A percentile compares a stretch with the other conserved stretches of the same genome.
These are phyloP conservation scores for Mycalesis mineus DNA, from an alignment of 2,888 invertebrate species.

Conservation along the genomic window DNA sequence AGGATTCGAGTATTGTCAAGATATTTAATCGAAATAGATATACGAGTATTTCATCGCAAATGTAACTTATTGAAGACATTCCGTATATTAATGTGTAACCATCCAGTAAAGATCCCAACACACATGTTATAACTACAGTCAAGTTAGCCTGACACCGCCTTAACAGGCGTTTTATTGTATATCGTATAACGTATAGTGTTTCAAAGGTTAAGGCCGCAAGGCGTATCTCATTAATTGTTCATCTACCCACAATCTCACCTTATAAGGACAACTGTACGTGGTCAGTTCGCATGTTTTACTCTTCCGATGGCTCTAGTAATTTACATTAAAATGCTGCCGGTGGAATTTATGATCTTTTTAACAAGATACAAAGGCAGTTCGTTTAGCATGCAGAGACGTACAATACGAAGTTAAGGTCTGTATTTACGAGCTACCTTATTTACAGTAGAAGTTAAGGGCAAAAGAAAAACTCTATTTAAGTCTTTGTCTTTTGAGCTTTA, in stretches of 20 bases:
- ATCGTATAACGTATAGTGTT: constrained; percentile 5
- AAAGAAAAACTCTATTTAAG: too few species aligned
- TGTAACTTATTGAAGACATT: too few species aligned
- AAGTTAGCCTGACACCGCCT: neutral
- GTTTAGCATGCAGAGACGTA: neutral
- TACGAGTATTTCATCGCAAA: too few species aligned
- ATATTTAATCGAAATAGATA: too few species aligned
- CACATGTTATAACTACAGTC: neutral
- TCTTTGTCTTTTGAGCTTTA: too few species aligned
- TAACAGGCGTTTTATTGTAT: neutral
- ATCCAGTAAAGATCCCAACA: too few species aligned
- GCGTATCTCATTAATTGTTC: constrained; percentile 9
- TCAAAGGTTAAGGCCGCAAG: constrained; percentile 19
- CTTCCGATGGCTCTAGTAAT: constrained; percentile 17
- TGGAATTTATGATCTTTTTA: constrained; percentile 6
- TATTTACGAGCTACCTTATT: too few species aligned
- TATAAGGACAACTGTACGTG: constrained; percentile 8
- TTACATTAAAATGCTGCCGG: constrained; percentile 7
- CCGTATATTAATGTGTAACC: too few species aligned
- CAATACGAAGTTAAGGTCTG: neutral
- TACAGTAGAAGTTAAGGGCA: too few species aligned
- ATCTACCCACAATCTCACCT: constrained; percentile 12
- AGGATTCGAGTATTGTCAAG: too few species aligned
- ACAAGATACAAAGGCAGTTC: neutral
- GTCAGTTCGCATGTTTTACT: neutral